A percentile compares a stretch with the other conserved stretches of the same genome.
These are phyloP conservation scores for Chymomyza amoena DNA, from an alignment of 2,888 invertebrate genomes.

Conservation along the genomic window DNA sequence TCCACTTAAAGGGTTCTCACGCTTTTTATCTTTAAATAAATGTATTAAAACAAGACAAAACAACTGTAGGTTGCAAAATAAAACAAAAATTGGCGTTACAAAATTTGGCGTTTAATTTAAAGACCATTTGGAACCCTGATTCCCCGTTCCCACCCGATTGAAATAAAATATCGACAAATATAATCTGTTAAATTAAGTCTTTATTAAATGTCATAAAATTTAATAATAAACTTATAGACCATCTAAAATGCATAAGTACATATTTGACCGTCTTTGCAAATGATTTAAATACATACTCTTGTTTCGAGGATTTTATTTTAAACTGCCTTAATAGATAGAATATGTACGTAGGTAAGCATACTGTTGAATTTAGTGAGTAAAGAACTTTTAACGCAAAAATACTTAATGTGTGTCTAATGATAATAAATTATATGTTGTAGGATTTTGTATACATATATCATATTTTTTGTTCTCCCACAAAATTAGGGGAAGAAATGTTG, in stretches of 20 bases:
- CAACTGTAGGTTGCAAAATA: neutral
- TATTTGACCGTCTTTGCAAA: conserved; percentile 34
- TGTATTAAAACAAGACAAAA: neutral
- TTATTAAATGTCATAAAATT: conserved; percentile 58
- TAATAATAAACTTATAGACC: conserved; percentile 58
- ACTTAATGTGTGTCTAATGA: conserved; percentile 2
- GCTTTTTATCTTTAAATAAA: neutral
- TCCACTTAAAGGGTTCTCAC: too few relatives aligned
- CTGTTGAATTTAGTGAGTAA: conserved; percentile 30
- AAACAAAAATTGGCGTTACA: neutral
- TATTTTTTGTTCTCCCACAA: neutral
- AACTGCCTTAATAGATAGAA: conserved; percentile 34
- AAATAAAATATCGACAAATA: neutral
- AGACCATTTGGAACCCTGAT: too few relatives aligned
- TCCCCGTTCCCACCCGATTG: too few relatives aligned
- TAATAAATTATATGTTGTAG: neutral
- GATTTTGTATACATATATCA: neutral
- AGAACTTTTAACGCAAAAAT: conserved; percentile 33
- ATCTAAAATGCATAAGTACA: conserved; percentile 63
- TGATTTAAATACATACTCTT: conserved; percentile 40
- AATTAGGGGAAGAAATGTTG: neutral
- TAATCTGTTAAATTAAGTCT: conserved; percentile 59
- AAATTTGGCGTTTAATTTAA: neutral
- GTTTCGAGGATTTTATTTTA: conserved; percentile 31
- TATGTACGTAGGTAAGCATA: conserved; percentile 35